phyloP scores from a whole-genome alignment of 2,113 vertebrate genomes.

The Anhinga anhinga region DNA sequence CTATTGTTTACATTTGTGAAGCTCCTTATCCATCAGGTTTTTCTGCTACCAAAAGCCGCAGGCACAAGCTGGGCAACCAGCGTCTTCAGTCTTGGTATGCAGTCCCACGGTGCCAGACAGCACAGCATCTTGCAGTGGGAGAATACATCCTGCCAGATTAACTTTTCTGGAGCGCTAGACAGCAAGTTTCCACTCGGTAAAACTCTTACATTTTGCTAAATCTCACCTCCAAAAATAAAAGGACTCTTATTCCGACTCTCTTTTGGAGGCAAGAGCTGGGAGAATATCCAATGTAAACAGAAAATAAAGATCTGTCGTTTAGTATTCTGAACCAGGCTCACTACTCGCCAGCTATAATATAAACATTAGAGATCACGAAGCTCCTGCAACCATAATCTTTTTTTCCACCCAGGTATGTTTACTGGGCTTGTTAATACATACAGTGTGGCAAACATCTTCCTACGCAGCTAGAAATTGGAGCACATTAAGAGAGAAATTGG shows the following conservation, averaged over 20 bases:
- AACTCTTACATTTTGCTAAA: background rate
- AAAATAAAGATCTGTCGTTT: conserved; percentile 2
- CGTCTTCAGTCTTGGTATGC: rapidly evolving
- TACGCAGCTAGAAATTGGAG: background rate
- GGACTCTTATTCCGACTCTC: background rate
- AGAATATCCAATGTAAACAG: background rate
- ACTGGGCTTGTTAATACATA: background rate
- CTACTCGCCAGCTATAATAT: background rate
- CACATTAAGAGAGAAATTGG: background rate
- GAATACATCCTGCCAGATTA: background rate
- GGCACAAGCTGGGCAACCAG: background rate
- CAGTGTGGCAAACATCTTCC: background rate
- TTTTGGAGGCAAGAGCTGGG: background rate
- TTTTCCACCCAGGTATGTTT: conserved; percentile 5
- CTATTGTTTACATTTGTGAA: background rate
- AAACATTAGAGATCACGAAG: background rate
- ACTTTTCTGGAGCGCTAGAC: background rate
- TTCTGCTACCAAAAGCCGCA: background rate
- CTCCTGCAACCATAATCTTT: background rate
- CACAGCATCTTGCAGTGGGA: background rate
- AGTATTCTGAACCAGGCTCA: background rate
- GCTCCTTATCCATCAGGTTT: background rate
- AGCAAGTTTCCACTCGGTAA: background rate
- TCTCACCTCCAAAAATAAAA: background rate
- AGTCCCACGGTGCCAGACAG: background rate